phyloP scores from a whole-genome alignment of 2,797 vertebrate genomes.

The Anolis apletophallus region DNA sequence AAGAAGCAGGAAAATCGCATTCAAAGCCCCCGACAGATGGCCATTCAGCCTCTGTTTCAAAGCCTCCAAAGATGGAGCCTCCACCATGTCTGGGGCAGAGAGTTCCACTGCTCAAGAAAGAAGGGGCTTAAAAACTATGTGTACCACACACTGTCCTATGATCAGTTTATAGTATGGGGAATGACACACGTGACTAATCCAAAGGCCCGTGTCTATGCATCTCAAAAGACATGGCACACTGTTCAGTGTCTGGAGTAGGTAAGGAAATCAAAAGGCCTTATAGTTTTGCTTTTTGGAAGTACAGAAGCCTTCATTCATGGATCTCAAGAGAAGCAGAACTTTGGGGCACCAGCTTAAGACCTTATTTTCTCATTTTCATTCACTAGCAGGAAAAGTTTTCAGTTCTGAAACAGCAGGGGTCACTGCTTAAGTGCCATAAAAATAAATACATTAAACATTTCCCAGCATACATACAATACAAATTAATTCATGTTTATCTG shows the following conservation, averaged over 20 bases:
- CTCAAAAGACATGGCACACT: not conserved
- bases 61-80: no score
- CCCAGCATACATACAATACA: slow-evolving; percentile 14
- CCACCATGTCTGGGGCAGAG: no score
- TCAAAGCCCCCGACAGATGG: no score
- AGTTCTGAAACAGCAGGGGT: slow-evolving; percentile 16
- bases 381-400: slow-evolving; percentile 5
- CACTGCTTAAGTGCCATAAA: slow-evolving; percentile 66
- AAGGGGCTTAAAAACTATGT: slow-evolving; percentile 38
- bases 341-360: accelerated
- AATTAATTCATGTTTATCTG: not conserved
- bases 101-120: not conserved
- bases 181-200: not conserved
- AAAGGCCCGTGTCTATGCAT: accelerated
- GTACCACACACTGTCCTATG: not conserved
- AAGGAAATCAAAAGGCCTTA: not conserved
- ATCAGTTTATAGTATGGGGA: not conserved
- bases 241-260: not conserved
- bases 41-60: no score
- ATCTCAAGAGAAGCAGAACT: not conserved
- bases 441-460: slow-evolving; percentile 75
- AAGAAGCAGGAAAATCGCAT: no score
- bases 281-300: slow-evolving; percentile 5
- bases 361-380: not conserved
- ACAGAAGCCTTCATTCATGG: not conserved